A percentile compares a stretch with the other conserved stretches of the same genome.
Evolutionary conservation across 2,888 invertebrate genomes (phyloP).

Genomic region (Nomada hirtipes): DNA sequence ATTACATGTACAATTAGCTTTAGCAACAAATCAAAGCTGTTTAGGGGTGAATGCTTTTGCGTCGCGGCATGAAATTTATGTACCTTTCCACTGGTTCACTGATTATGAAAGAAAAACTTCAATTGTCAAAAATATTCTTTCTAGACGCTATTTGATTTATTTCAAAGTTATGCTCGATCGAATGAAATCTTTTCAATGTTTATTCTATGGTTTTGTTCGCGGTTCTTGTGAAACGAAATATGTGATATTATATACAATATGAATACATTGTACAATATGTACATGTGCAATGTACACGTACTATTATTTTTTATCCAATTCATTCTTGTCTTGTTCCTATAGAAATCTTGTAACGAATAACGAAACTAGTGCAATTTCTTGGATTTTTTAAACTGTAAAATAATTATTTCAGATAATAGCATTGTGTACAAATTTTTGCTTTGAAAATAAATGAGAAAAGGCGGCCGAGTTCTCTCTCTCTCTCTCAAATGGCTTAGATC

Average conservation of each 20-base stretch:
- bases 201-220: slow-evolving; percentile 25
- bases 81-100: slow-evolving; percentile 1
- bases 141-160: slow-evolving; percentile 4
- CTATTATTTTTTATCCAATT: slow-evolving; percentile 50
- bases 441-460: slow-evolving; percentile 27
- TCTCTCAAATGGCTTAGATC: neutral
- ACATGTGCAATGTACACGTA: slow-evolving; percentile 15
- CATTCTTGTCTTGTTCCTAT: slow-evolving; percentile 47
- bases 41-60: slow-evolving; percentile 6
- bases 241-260: slow-evolving; percentile 17
- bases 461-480: neutral
- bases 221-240: slow-evolving; percentile 49
- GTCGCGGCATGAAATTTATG: slow-evolving; percentile 6
- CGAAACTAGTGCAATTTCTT: slow-evolving; percentile 34
- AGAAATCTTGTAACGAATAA: slow-evolving; percentile 46
- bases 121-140: neutral
- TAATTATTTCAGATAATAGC: neutral
- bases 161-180: neutral
- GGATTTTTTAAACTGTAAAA: slow-evolving; percentile 15
- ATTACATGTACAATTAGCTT: slow-evolving; percentile 36
- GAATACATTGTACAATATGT: too few relatives aligned
- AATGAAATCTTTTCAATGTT: slow-evolving; percentile 22
- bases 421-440: slow-evolving; percentile 34
- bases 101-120: neutral
- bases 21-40: slow-evolving; percentile 22